Conservation (phyloP, 2,888 invertebrate species). For the Microplitis manilae region DNA sequence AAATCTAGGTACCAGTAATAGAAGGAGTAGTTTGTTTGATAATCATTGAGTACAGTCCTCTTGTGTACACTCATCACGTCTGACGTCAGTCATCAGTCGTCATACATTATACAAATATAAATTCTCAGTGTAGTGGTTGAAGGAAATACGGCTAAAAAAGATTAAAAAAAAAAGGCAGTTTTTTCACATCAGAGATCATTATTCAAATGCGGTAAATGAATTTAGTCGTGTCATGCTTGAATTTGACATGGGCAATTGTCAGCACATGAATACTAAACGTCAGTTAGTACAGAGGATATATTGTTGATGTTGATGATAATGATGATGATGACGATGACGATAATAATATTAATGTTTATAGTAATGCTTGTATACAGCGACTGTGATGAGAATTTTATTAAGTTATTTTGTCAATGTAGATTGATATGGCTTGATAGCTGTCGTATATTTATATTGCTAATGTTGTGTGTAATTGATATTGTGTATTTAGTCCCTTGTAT, state of each 20-base stretch:
- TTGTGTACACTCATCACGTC: conserved; percentile 20
- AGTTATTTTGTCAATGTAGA: conserved; percentile 39
- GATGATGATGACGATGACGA: conserved; percentile 6
- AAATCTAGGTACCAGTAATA: not conserved
- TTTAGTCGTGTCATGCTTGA: conserved; percentile 22
- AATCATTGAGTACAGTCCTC: not conserved
- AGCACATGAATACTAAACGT: conserved; percentile 9
- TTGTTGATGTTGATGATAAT: conserved; percentile 5
- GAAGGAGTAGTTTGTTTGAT: conserved; percentile 1
- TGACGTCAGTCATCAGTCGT: not conserved
- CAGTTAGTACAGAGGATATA: not conserved
- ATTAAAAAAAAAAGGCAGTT: not conserved
- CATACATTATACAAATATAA: not conserved
- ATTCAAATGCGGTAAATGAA: conserved; percentile 27
- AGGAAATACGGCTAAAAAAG: not conserved
- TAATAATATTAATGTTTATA: conserved; percentile 16
- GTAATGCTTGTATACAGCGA: not conserved
- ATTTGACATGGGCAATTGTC: conserved; percentile 34
- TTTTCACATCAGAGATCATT: conserved; percentile 17
- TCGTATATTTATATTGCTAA: conserved; percentile 1
- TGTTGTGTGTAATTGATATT: not conserved
- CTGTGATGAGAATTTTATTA: conserved; percentile 26
- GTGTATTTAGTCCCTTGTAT: not conserved
- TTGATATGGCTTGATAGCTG: conserved; percentile 35
- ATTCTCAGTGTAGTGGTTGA: not conserved